A percentile compares a stretch with the other conserved stretches of the same genome.
Evolutionary conservation across 2,888 invertebrate genomes (phyloP).

Genomic region (Diogma glabrata): DNA sequence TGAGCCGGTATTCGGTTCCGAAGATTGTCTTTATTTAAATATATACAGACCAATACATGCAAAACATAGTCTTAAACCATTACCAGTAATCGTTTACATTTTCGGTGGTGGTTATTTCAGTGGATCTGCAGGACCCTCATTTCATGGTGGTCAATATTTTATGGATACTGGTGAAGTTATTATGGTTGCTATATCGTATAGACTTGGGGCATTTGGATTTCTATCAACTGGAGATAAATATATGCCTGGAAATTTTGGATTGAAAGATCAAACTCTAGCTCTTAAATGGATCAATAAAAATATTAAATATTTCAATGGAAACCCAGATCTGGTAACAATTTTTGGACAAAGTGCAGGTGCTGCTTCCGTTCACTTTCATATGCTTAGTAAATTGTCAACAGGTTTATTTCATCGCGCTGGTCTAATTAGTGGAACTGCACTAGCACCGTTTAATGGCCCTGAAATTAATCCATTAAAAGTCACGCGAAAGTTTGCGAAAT

Average conservation of each 20-base stretch:
- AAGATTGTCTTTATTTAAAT: slow-evolving; percentile 41
- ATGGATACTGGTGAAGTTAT: slow-evolving; percentile 39
- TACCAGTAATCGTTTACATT: slow-evolving; percentile 42
- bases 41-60: slow-evolving; percentile 33
- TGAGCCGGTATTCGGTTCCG: slow-evolving; percentile 31
- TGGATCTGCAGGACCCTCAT: slow-evolving; percentile 34
- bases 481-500: slow-evolving; percentile 32
- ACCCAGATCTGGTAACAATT: slow-evolving; percentile 35
- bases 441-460: slow-evolving; percentile 30
- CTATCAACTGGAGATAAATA: slow-evolving; percentile 37
- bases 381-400: slow-evolving; percentile 35
- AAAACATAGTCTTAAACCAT: too few relatives aligned
- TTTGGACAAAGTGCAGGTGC: slow-evolving; percentile 41
- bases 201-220: slow-evolving; percentile 35
- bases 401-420: slow-evolving; percentile 38
- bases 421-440: slow-evolving; percentile 39
- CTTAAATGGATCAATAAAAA: slow-evolving; percentile 38
- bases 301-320: slow-evolving; percentile 37
- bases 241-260: slow-evolving; percentile 39
- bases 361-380: slow-evolving; percentile 37
- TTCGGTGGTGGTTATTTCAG: slow-evolving; percentile 43
- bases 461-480: slow-evolving; percentile 25
- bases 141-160: slow-evolving; percentile 40
- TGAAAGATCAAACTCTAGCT: slow-evolving; percentile 40
- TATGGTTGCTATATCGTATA: slow-evolving; percentile 38